Evolutionary conservation across 2,113 vertebrate genomes (phyloP).

Genomic region (Hippolais icterina): DNA sequence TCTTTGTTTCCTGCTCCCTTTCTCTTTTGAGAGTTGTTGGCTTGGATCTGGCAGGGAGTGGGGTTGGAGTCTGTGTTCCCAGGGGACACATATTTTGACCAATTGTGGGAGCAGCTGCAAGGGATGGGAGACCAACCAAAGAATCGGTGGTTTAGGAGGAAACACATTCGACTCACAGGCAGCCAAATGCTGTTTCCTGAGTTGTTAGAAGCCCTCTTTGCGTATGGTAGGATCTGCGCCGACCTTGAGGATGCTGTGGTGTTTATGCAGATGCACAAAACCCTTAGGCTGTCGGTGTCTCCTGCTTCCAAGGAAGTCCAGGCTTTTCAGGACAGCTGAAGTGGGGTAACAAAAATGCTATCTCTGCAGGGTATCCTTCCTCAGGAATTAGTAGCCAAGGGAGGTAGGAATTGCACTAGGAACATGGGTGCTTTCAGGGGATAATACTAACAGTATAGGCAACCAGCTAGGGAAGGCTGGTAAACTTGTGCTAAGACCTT

Average conservation of each 20-base stretch:
- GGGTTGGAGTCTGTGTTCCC: not conserved
- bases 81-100: not conserved
- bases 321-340: not conserved
- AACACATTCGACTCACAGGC: too few relatives aligned
- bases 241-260: not conserved
- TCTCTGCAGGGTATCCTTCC: not conserved
- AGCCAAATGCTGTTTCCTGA: not conserved
- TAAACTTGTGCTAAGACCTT: not conserved
- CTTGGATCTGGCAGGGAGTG: rapidly evolving
- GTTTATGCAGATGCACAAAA: not conserved
- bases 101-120: not conserved
- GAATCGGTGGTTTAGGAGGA: not conserved
- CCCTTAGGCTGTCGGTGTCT: rapidly evolving
- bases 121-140: not conserved
- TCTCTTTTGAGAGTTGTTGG: not conserved
- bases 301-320: not conserved
- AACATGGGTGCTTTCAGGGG: not conserved
- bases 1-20: not conserved
- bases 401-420: not conserved
- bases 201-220: not conserved
- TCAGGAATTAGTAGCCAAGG: not conserved
- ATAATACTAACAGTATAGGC: not conserved
- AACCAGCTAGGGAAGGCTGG: not conserved
- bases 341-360: not conserved
- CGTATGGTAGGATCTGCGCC: not conserved